Percentiles rank a stretch among this genome's conserved stretches.
phyloP scores from a whole-genome alignment of 2,113 vertebrate genomes.

The Climacteris rufus region DNA sequence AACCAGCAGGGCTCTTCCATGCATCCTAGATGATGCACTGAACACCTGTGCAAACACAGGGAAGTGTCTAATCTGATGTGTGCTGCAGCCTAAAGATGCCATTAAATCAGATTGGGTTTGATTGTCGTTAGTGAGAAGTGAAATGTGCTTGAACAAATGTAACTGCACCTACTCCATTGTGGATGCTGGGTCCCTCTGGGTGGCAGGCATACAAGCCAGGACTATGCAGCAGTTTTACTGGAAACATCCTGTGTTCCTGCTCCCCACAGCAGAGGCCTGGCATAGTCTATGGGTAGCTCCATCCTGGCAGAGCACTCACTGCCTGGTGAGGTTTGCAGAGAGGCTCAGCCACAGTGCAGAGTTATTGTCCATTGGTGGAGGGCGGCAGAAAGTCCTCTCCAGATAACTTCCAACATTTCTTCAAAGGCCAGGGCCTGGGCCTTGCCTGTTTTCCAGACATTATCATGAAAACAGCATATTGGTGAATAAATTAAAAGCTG shows the following conservation, averaged over 20 bases:
- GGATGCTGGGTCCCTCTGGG: background rate
- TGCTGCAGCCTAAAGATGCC: background rate
- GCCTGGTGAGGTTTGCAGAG: background rate
- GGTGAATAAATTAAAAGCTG: background rate
- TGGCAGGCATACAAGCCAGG: background rate
- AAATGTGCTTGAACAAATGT: background rate
- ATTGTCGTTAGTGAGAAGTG: background rate
- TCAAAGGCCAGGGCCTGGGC: background rate
- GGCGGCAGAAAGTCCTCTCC: background rate
- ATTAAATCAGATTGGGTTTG: background rate
- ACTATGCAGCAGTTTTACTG: background rate
- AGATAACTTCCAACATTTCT: background rate
- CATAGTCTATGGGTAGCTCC: accelerated
- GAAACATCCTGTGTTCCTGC: background rate
- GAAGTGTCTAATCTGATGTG: background rate
- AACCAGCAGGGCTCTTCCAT: background rate
- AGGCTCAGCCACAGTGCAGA: background rate
- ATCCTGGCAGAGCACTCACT: background rate
- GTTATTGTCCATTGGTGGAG: background rate
- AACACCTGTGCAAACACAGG: background rate
- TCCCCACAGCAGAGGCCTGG: background rate
- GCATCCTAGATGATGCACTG: background rate
- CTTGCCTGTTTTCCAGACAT: conserved; percentile 14
- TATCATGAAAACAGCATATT: background rate
- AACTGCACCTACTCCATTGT: too few relatives aligned